Percentiles rank a stretch among this genome's conserved stretches.
Conservation (phyloP, 2,113 vertebrate genomes). For the Daboia siamensis region DNA sequence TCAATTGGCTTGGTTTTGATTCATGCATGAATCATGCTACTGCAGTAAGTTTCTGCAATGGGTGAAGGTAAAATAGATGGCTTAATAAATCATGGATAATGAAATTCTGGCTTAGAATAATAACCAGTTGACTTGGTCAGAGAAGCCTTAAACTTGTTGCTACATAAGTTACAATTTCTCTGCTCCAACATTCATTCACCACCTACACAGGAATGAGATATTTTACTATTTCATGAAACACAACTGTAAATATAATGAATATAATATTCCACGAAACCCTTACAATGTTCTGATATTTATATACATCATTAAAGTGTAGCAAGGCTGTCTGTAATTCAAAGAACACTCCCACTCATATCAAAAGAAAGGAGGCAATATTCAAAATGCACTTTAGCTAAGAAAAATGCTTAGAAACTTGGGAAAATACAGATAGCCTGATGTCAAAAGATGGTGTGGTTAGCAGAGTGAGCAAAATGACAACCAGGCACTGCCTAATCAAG, state of each 20-base stretch:
- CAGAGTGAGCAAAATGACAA: not conserved
- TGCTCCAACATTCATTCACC: not conserved
- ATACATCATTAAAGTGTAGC: not conserved
- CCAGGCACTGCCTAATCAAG: not conserved
- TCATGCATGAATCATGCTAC: not conserved
- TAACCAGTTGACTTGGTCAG: not conserved
- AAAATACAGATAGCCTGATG: not conserved
- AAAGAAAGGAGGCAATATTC: not conserved
- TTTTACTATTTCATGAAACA: not conserved
- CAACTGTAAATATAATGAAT: not conserved
- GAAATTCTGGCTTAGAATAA: not conserved
- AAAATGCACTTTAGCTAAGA: not conserved
- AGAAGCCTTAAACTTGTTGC: not conserved
- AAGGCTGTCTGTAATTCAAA: not conserved
- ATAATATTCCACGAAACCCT: not conserved
- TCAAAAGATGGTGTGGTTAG: not conserved
- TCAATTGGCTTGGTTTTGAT: not conserved
- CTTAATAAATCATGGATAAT: not conserved
- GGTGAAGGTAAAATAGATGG: not conserved
- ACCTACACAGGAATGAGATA: not conserved
- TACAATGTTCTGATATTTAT: not conserved
- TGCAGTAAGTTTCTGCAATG: not conserved
- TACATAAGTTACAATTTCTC: not conserved
- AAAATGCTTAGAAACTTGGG: not conserved
- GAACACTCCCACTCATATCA: not conserved